A percentile compares a stretch with the other conserved stretches of the same genome.
Evolutionary conservation across 2,797 vertebrate genomes (phyloP).

Genomic region (Sternarchorhynchus goeldii): DNA sequence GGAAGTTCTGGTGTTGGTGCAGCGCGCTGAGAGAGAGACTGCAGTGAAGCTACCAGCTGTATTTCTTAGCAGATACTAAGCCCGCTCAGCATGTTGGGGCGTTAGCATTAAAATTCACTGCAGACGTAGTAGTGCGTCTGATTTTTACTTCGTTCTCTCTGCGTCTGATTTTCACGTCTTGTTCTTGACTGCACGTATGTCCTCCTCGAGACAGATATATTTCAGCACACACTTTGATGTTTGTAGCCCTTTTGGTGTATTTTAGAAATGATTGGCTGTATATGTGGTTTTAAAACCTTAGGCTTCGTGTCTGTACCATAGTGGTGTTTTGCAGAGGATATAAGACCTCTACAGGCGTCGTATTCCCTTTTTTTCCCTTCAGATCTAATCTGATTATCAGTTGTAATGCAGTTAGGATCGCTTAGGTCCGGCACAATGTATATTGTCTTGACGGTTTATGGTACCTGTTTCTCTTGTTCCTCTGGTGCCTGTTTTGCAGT

Average conservation of each 20-base stretch:
- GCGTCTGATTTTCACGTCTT: slow-evolving; percentile 41
- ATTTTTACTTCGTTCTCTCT: slow-evolving; percentile 53
- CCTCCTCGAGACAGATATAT: not conserved
- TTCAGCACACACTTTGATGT: too few relatives aligned
- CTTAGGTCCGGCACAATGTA: slow-evolving; percentile 12
- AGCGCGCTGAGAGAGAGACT: slow-evolving; percentile 74
- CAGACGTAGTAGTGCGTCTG: slow-evolving; percentile 70
- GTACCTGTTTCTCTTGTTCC: not conserved
- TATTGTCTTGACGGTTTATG: slow-evolving; percentile 4
- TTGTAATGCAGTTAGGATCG: slow-evolving; percentile 1
- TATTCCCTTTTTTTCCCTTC: not conserved
- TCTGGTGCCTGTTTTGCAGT: slow-evolving; percentile 12
- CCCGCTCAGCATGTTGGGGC: slow-evolving; percentile 68
- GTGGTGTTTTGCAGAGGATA: slow-evolving; percentile 1
- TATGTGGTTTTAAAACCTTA: too few relatives aligned
- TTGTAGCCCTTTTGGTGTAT: too few relatives aligned
- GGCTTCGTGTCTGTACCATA: too few relatives aligned
- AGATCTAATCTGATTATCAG: not conserved
- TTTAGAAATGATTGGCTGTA: too few relatives aligned
- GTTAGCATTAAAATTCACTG: slow-evolving; percentile 72
- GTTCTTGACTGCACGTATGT: not conserved
- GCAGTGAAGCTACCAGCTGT: slow-evolving; percentile 75
- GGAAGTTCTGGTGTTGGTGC: slow-evolving; percentile 72
- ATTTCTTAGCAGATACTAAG: slow-evolving; percentile 71
- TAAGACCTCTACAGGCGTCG: not conserved